These are phyloP conservation scores for Gavia stellata DNA, from an alignment of 2,113 vertebrate genomes.

Conservation along the genomic window DNA sequence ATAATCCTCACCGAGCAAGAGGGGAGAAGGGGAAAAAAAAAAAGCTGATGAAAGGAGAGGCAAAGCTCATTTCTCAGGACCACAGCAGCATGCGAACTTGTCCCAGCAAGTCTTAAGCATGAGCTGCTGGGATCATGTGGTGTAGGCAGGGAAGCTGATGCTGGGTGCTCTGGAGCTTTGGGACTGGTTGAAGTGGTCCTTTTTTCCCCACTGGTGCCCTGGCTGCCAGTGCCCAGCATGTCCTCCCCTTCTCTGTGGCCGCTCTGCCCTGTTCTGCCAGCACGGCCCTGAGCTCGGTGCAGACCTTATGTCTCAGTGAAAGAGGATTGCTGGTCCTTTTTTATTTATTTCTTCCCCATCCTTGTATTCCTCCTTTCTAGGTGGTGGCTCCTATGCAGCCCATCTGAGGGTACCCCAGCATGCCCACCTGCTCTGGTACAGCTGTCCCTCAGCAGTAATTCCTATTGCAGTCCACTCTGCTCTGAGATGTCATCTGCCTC, in stretches of 20 bases:
- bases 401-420: not conserved
- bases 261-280: not conserved
- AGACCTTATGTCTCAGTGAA: not conserved
- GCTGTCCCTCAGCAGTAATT: not conserved
- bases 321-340: not conserved
- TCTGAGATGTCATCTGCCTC: not conserved
- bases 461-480: not conserved
- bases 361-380: not conserved
- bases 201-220: not conserved
- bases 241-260: not conserved
- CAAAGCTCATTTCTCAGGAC: not conserved
- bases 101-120: not conserved
- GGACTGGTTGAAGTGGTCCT: not conserved
- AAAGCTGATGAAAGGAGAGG: not conserved
- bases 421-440: not conserved
- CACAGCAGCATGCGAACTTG: not conserved
- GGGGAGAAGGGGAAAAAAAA: accelerated
- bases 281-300: not conserved
- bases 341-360: not conserved
- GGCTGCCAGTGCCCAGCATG: not conserved
- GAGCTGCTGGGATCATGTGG: accelerated
- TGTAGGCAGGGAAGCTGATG: not conserved
- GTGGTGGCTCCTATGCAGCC: not conserved
- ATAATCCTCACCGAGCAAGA: not conserved
- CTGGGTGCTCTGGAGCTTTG: not conserved